These are phyloP conservation scores for Lerista edwardsae DNA, from an alignment of 2,797 vertebrate genomes.

Conservation along the genomic window DNA sequence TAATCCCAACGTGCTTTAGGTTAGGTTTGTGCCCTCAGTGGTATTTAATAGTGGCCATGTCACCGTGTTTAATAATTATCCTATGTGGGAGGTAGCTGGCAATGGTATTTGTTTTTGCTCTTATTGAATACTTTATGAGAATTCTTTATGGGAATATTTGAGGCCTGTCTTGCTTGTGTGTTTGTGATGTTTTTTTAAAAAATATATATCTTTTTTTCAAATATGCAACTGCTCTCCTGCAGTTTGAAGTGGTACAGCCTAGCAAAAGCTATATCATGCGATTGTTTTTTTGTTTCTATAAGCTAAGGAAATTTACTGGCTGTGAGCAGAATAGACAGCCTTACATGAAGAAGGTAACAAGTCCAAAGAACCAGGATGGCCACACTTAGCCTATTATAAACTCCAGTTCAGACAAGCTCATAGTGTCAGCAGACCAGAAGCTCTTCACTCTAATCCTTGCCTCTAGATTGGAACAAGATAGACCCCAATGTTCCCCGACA, in stretches of 20 bases:
- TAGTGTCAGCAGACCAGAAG: slow-evolving; percentile 43
- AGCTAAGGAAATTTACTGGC: neutral
- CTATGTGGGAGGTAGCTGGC: neutral
- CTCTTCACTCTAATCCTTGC: slow-evolving; percentile 55
- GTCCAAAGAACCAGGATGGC: neutral
- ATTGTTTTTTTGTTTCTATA: neutral
- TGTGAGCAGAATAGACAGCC: neutral
- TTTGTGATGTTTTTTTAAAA: neutral
- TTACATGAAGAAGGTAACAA: neutral
- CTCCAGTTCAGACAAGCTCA: neutral
- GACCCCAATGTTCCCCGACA: slow-evolving; percentile 49
- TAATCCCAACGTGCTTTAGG: too few species aligned
- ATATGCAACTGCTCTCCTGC: too few species aligned
- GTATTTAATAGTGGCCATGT: neutral
- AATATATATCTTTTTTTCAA: neutral
- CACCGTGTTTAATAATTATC: neutral
- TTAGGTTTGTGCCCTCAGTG: too few species aligned
- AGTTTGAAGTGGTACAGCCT: neutral
- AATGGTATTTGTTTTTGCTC: too few species aligned
- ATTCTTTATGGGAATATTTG: neutral
- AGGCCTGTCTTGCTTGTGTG: neutral
- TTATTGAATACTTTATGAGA: neutral
- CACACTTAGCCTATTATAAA: neutral
- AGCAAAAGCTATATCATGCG: neutral
- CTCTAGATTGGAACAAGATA: slow-evolving; percentile 58